phyloP scores from a whole-genome alignment of 2,888 invertebrate species.

The Ectobius pallidus region DNA sequence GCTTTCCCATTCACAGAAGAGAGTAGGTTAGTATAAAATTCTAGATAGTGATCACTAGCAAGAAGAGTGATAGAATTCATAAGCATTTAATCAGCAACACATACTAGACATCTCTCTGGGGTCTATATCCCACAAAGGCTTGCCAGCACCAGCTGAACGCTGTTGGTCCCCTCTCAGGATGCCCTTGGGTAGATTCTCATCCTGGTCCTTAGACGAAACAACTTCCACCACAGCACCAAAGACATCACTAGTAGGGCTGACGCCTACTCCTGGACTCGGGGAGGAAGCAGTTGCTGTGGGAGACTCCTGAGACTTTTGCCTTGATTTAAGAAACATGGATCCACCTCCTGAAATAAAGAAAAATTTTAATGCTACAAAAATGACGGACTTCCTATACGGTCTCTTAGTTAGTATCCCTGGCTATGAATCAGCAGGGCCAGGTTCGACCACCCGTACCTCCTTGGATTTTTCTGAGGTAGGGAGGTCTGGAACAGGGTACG shows the following conservation, averaged over 20 bases:
- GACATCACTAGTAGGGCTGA: not conserved
- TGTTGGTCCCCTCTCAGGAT: conserved; percentile 45
- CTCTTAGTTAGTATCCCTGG: too few relatives aligned
- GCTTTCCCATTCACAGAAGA: too few relatives aligned
- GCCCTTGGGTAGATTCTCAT: conserved; percentile 44
- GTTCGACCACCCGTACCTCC: too few relatives aligned
- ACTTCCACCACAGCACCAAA: conserved; percentile 18
- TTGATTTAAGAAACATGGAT: conserved; percentile 67
- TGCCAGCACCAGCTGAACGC: conserved; percentile 8
- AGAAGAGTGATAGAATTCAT: not conserved
- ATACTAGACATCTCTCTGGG: conserved; percentile 45
- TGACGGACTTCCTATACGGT: too few relatives aligned
- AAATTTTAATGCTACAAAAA: too few relatives aligned
- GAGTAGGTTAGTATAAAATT: too few relatives aligned
- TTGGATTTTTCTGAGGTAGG: too few relatives aligned
- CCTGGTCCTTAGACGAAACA: conserved; percentile 22
- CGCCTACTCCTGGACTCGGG: conserved; percentile 6
- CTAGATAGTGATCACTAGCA: too few relatives aligned
- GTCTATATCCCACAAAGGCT: conserved; percentile 45
- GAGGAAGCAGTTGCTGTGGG: not conserved
- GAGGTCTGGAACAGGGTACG: too few relatives aligned
- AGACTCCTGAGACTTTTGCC: conserved; percentile 49
- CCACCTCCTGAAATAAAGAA: conserved; percentile 58
- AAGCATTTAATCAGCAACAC: conserved; percentile 24
- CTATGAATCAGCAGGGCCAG: too few relatives aligned